Evolutionary conservation across 2,797 vertebrate genomes (phyloP), one percentile per base, ranked within the genome.

Genomic region (Lutjanus argentimaculatus): DNA sequence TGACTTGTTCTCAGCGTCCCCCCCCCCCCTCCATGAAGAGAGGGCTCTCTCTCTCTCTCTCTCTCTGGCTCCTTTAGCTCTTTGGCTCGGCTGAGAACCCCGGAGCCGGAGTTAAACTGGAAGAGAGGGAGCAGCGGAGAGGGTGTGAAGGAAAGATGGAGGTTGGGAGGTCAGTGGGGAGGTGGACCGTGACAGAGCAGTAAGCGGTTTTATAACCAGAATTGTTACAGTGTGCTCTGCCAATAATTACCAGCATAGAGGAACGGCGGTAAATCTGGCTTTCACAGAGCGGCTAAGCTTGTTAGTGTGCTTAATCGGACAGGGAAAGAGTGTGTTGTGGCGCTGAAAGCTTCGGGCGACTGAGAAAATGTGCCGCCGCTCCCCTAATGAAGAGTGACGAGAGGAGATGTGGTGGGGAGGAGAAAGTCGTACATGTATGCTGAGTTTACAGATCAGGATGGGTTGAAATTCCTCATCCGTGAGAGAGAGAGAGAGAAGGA

Each of bases 1-100:
- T 72, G 92, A 93, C 94, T 95, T 96, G 94, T 96, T 96, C 95
- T 94, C 92, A 95, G 94, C 88, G 46, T 85, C 83, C 75, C 68
- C 72, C 87, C 88, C 91, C 87, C 89, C 13, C 30, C 6, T 93
- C 90, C 89, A 88, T 80, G 79, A 92, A 91, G 92, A 93, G 88
- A 92, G 88, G 89, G 87, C 77, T 91, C 91, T 88, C 84, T 89
- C 78, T 90, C 83, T 88, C 82, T 43, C 42, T 43, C 42, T 45
- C 43, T 46, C 45, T 13, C 45, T 85, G 80, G 66, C 88, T 88
- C 87, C 89, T 76, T 75, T 43, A 85, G 88, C 82, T 94, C 83
- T 81, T 85, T 95, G 88, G 85, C 89, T 91, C 77, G 6, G 81
- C 72, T 71, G 88, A 90, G 83, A 86, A 82, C 85, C 74, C 63